phyloP scores from a whole-genome alignment of 2,797 vertebrate species.

The Lagorchestes hirsutus region DNA sequence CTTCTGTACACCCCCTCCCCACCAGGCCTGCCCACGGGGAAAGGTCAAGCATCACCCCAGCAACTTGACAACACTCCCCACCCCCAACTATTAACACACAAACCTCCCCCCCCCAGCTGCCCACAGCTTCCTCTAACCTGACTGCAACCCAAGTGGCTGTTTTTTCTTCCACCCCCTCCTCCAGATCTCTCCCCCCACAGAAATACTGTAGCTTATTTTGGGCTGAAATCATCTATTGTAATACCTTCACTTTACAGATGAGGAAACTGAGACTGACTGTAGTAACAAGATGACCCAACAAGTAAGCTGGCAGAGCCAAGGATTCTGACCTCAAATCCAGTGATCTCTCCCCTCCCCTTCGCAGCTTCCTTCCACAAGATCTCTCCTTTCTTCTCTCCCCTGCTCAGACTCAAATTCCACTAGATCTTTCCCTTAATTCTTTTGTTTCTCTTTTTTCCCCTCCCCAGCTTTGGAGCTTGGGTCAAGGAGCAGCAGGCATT shows the following conservation, averaged over 20 bases:
- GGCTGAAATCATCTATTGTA: neutral
- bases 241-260: neutral
- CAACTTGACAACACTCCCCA: neutral
- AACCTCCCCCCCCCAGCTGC: neutral
- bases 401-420: neutral
- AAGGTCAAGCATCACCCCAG: neutral
- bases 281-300: neutral
- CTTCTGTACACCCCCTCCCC: neutral
- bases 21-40: neutral
- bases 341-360: neutral
- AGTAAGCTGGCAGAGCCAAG: neutral
- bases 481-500: neutral
- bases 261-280: neutral
- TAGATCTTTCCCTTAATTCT: neutral
- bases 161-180: neutral
- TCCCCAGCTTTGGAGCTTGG: neutral
- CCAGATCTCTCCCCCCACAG: neutral
- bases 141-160: neutral
- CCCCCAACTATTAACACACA: neutral
- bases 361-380: neutral
- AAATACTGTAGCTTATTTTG: neutral
- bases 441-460: neutral
- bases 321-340: neutral
- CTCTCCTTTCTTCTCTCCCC: neutral
- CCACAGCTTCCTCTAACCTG: neutral